Percentiles rank a stretch among this genome's conserved stretches.
Evolutionary conservation across 2,888 invertebrate species (phyloP).

Genomic region (Oxytorus armatus): DNA sequence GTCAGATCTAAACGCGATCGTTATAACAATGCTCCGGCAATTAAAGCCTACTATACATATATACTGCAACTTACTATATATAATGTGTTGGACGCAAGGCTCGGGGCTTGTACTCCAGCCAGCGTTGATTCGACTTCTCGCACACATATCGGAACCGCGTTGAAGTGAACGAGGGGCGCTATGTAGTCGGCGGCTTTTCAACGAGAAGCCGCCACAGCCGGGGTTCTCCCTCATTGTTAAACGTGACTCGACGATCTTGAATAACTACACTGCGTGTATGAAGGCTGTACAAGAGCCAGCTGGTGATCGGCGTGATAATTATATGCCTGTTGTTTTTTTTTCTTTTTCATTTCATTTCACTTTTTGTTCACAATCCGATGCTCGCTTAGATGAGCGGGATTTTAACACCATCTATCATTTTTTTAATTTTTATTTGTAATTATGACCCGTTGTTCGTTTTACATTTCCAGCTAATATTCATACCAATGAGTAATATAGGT

Average conservation of each 20-base stretch:
- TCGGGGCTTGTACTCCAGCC: not conserved
- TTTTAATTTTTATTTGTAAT: not conserved
- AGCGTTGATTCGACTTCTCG: slow-evolving; percentile 37
- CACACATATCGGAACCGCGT: slow-evolving; percentile 11
- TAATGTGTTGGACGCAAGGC: not conserved
- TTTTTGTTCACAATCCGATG: slow-evolving; percentile 1
- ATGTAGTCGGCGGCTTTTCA: slow-evolving; percentile 54
- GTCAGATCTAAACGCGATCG: slow-evolving; percentile 61
- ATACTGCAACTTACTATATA: not conserved
- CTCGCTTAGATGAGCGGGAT: not conserved
- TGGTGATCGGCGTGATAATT: slow-evolving; percentile 79
- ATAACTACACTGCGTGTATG: slow-evolving; percentile 36
- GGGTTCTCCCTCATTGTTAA: slow-evolving; percentile 63
- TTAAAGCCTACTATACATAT: slow-evolving; percentile 39
- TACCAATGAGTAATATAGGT: not conserved
- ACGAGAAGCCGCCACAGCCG: slow-evolving; percentile 47
- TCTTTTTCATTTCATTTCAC: not conserved
- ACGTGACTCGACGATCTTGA: slow-evolving; percentile 67
- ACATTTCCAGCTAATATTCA: not conserved
- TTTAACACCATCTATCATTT: not conserved
- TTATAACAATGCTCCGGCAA: slow-evolving; percentile 57
- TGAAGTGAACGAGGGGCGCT: slow-evolving; percentile 62
- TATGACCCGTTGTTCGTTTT: not conserved
- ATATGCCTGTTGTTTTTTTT: slow-evolving; percentile 62
- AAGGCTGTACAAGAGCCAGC: slow-evolving; percentile 72